Evolutionary conservation across 2,113 vertebrate genomes (phyloP), one percentile per base, ranked within the genome.

Genomic region (Embiotoca jacksoni): DNA sequence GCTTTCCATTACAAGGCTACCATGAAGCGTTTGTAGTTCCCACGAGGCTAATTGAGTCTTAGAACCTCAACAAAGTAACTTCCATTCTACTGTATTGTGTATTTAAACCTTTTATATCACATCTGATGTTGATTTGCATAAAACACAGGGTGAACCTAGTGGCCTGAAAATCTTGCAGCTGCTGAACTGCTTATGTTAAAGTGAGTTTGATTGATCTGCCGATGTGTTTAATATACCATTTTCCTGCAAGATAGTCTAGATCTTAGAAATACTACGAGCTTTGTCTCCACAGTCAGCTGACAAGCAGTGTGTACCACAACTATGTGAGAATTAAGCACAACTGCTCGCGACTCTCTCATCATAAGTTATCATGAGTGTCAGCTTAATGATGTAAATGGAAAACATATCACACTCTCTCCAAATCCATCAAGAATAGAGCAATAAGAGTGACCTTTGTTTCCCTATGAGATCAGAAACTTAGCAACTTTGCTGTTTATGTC

Each of bases 11-110:
- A 70, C 58, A 76, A 16, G 33, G 46, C 49, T 52, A 71, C 33
- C 78, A 65, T 35, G 44, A 46, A 5, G 56, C 75, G 74, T 86
- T 71, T 88, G 74, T 83, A 72, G 80, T 63, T 65, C 77, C 79
- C 58, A 60, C 4, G 3, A 71, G 82, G 80, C 80, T 90, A 87
- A 88, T 90, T 88, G 81, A 88, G 84, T 87, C 85, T 69, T 64
- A 39, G 63, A 82, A 83, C 81, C 84, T 67, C 56, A 33, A 71
- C 65, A 80, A 80, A 84, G 66, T 62, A 64, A 75, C 75, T 82
- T 77, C 80, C 52, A 90, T 79, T 46, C 66, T 65, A 80, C 75
- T 6, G 7, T 53, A 78, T 78, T 83, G 72, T 39, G 72, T 60
- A 44, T 59, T 49, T 33, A 72, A 56, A 39, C 9, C 44, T 54